Base-by-base conservation (phyloP, 2,113 vertebrate genomes). In the Noctilio leporinus region DNA sequence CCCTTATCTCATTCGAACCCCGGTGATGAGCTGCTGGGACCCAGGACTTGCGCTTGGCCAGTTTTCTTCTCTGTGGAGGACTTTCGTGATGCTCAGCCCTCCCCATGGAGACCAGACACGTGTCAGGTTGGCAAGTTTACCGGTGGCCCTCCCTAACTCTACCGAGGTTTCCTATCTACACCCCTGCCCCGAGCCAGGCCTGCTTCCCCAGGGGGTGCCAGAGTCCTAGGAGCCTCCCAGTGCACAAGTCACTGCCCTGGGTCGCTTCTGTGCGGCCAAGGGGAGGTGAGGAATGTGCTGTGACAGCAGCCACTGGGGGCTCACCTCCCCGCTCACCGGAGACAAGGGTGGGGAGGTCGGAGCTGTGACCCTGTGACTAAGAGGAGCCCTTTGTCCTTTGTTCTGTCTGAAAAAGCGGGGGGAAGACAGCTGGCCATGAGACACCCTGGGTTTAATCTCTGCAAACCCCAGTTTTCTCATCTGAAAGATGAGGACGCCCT, bases 221-320 rank as follows among this genome's bases (percentile, higher is more conserved):
- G 51, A 10, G 53, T 26, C 22, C 64, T 28, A 33, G 26, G 3
- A 70, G 84, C 10, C 7, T 35, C 3, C 3, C 30, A 7, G 47
- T 0, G 22, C n/a, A 19, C 2, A 5, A 10, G 1, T 15, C 62
- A 17, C 30, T 2, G 1, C 38, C 82, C 78, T 5, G 53, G 28
- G 53, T 76, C 70, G 88, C 78, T 59, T 59, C 87, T 72, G 59
- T 51, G 80, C 26, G 11, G 49, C 67, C 30, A 69, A 40, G 22
- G 1, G n/a, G 72, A 91, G 47, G 30, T 7, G 40, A 64, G 72
- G 86, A 88, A 86, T 47, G 77, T 94, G 59, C 78, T 78, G 82
- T 83, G 64, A 17, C 5, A 28, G 77, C 86, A 73, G 47, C 7
- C 28, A 49, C 19, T 12, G 14, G 14, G n/a, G 26, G 76, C 10